Base-by-base conservation (phyloP, 2,113 vertebrate species). In the Chunga burmeisteri region DNA sequence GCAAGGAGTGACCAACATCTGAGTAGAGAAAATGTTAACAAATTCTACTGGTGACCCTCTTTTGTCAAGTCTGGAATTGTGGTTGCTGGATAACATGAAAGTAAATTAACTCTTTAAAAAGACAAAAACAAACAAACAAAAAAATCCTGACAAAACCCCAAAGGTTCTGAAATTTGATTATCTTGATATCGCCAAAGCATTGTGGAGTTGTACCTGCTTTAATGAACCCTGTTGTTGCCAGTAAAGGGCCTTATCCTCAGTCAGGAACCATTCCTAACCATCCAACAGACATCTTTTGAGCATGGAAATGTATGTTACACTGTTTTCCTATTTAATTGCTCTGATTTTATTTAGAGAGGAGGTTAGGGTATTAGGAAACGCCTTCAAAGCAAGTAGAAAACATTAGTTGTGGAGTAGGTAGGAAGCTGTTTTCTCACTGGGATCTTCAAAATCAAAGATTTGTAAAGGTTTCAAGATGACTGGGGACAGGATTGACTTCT, bases 381-480 rank as follows among this genome's bases (percentile, higher is more conserved):
- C 70, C 52, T 93, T 93, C 90, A 95, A 98, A 94, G 67, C 63
- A 91, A 94, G 55, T 73, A 71, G 73, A 80, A 92, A 73, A 94
- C 67, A 68, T 84, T 50, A 81, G 40, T 65, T 92, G 62, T 80
- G 74, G 95, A 87, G 25, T 85, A 89, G 81, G 77, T 81, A 75
- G 44, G 75, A 84, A 55, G 59, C 81, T 58, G 63, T 81, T 94
- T 95, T 82, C 95, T 96, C 95, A 86, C 94, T 88, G 90, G 49
- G 78, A 96, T 95, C 91, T 96, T 97, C 96, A 97, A 92, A 97
- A 96, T 86, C 93, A 95, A 96, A 97, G 95, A 93, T 98, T 96
- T 97, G 92, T 94, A 92, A 97, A 96, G 92, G 91, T 94, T 98
- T 96, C 68, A 86, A 94, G 94, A 97, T 91, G 81, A 88, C 86